These are phyloP conservation scores for Rhombomys opimus DNA, from an alignment of 2,113 vertebrate genomes.

Conservation along the genomic window DNA sequence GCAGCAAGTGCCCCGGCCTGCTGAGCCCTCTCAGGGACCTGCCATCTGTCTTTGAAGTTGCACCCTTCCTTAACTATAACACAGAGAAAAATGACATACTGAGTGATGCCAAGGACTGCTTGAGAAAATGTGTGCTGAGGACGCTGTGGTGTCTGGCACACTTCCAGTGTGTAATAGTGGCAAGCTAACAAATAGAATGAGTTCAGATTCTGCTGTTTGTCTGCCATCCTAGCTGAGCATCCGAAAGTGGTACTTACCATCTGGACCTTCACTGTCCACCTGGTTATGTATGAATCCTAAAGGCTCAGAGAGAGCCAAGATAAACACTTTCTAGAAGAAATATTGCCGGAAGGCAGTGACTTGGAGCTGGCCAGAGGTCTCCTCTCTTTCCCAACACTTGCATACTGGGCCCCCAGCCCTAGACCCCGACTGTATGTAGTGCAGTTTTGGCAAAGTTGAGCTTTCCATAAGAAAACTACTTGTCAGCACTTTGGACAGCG, in stretches of 20 bases:
- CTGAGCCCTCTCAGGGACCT: background rate
- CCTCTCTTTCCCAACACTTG: background rate
- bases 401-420: background rate
- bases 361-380: background rate
- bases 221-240: background rate
- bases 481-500: conserved; percentile 62
- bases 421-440: background rate
- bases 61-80: background rate
- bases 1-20: background rate
- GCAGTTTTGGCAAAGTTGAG: background rate
- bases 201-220: conserved; percentile 16
- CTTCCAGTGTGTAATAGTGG: background rate
- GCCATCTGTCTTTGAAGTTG: background rate
- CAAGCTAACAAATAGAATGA: conserved; percentile 3
- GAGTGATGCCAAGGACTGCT: background rate
- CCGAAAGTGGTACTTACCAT: background rate
- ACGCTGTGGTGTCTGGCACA: background rate
- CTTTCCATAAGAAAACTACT: background rate
- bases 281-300: background rate
- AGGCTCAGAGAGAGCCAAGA: conserved; percentile 7
- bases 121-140: conserved; percentile 28
- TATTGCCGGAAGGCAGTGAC: background rate
- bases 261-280: background rate
- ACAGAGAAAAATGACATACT: background rate
- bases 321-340: conserved; percentile 35